Evolutionary conservation across 2,888 invertebrate species (phyloP).

Genomic region (Brenthis ino): DNA sequence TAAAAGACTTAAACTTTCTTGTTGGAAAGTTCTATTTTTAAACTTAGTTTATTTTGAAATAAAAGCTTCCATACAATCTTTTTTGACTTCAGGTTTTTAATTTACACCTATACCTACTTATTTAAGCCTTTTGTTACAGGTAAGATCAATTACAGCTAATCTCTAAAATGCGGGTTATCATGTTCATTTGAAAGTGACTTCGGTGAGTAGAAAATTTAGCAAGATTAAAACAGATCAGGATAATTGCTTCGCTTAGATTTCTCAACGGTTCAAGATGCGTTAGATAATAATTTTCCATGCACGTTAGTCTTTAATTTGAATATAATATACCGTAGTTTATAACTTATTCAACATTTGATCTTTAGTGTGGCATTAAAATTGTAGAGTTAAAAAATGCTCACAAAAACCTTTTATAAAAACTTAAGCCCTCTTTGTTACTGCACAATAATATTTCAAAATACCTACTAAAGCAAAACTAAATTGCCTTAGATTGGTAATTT

Average conservation of each 20-base stretch:
- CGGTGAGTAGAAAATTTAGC: background rate
- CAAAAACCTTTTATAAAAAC: too few species aligned
- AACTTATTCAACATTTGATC: too few species aligned
- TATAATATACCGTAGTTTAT: too few species aligned
- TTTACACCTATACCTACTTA: background rate
- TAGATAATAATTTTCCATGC: too few species aligned
- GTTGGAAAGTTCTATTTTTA: conserved; percentile 38
- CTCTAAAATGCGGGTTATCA: background rate
- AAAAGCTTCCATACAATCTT: conserved; percentile 22
- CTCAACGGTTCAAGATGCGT: too few species aligned
- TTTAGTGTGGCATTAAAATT: too few species aligned
- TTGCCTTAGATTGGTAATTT: conserved; percentile 4
- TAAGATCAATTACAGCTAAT: conserved; percentile 24
- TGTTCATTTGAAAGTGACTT: background rate
- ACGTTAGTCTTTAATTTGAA: too few species aligned
- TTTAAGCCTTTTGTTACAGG: conserved; percentile 36
- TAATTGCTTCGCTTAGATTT: too few species aligned
- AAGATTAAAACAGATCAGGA: too few species aligned
- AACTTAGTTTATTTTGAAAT: conserved; percentile 27
- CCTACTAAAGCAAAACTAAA: background rate
- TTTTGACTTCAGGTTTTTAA: background rate
- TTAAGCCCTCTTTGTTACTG: too few species aligned
- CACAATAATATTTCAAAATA: background rate
- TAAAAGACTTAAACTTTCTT: conserved; percentile 38
- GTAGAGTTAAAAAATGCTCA: too few species aligned